These are phyloP conservation scores for Excalfactoria chinensis DNA, from an alignment of 2,113 vertebrate genomes.

Conservation along the genomic window DNA sequence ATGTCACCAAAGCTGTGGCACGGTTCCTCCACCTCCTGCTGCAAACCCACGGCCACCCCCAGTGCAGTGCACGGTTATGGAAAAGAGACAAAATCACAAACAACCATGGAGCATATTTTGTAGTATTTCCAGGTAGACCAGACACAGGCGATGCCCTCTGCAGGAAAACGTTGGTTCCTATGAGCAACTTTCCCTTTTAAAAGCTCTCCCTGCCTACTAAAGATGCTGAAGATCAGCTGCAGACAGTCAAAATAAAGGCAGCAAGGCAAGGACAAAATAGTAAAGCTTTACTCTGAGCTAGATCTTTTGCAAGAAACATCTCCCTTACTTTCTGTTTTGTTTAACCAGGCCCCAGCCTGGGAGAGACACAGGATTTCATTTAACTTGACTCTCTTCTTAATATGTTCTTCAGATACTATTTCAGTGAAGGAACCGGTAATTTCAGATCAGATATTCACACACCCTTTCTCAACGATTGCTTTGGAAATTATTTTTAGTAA, in stretches of 20 bases:
- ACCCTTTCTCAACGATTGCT: neutral
- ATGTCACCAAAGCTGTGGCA: neutral
- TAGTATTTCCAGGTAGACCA: neutral
- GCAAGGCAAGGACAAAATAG: neutral
- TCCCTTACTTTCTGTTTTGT: neutral
- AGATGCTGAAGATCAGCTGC: neutral
- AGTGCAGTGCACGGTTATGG: neutral
- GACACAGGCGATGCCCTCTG: neutral
- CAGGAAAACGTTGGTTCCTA: neutral
- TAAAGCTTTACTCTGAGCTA: neutral
- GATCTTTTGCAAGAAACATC: neutral
- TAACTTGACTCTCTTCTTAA: neutral
- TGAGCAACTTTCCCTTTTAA: neutral
- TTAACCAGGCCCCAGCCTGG: neutral
- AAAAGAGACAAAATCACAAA: neutral
- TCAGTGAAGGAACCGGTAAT: neutral
- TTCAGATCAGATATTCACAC: neutral
- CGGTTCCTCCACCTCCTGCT: neutral
- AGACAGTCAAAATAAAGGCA: neutral
- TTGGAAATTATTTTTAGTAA: neutral
- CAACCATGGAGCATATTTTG: neutral
- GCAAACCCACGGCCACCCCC: neutral
- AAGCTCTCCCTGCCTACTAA: neutral
- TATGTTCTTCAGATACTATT: neutral
- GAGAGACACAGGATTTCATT: neutral